Evolutionary conservation across 2,113 vertebrate species (phyloP).

Genomic region (Illadopsis cleaveri): DNA sequence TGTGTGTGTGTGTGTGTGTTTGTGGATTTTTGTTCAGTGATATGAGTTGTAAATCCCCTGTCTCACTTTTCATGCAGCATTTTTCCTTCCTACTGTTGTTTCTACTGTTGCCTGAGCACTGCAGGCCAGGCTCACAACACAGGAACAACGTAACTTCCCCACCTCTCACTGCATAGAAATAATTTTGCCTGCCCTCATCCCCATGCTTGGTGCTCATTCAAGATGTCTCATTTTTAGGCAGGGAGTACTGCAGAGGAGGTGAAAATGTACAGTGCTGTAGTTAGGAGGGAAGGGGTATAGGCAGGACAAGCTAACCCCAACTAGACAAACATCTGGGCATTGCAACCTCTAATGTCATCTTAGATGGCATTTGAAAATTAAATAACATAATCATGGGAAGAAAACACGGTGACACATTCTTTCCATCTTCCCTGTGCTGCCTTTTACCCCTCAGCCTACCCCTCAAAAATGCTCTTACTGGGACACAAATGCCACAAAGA

Average conservation of each 20-base stretch:
- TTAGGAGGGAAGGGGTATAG: background rate
- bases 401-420: background rate
- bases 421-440: background rate
- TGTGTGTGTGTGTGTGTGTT: background rate
- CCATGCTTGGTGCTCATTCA: background rate
- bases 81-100: background rate
- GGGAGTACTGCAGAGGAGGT: background rate
- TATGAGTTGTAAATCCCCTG: background rate
- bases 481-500: background rate
- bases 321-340: background rate
- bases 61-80: background rate
- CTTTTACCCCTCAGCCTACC: background rate
- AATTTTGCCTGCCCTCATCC: background rate
- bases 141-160: background rate
- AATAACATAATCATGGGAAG: background rate
- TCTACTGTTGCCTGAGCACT: background rate
- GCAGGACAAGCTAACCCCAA: background rate
- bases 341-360: fast-evolving
- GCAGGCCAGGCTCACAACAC: background rate
- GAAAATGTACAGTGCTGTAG: background rate
- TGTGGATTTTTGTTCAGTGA: background rate
- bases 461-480: background rate
- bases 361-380: background rate
- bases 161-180: background rate
- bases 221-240: background rate